Evolutionary conservation across 2,797 vertebrate genomes (phyloP), one percentile per base, ranked within the genome.

Genomic region (Amniataba percoides): DNA sequence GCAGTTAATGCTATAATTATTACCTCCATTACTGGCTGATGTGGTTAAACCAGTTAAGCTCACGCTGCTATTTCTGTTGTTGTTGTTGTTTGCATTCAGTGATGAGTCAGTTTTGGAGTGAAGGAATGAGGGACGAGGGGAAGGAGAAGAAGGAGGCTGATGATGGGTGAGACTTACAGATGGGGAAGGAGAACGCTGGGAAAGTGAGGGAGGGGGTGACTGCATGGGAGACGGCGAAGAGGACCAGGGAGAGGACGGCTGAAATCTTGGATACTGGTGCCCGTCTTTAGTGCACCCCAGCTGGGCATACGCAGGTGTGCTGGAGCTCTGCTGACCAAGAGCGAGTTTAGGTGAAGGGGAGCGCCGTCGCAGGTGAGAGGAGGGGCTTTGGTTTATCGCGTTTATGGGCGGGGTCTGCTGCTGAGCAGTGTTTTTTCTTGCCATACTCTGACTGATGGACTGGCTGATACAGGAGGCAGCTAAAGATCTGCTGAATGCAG

Each of bases 401-500:
- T 23, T 57, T 25, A 48, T 34, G 34, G 90, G 63, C 2, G 77
- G 31, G 15, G 67, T 46, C 77, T 89, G 94, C 52, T 87, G 80
- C 18, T 48, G 71, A 13, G 48, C 40, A 0, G 55, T 51, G 45
- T 60, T 90, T 71, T 86, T 91, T 31, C 94, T 95, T 1, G 96
- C 94, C 76, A 96, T 91, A 63, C 93, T 96, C 85, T 97, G 96
- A 77, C 94, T 96, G 81, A 96, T 96, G 45, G 95, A 96, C 90
- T 97, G 96, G 69, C 96, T 96, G 75, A 97, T 96, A 58, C 95
- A 96, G 15, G 96, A 96, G 5, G 96, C 96, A 0, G 96, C 96
- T 34, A 96, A 87, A 48, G 96, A 96, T 76, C 94, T 94, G 4
- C 94, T 95, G 21, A 97, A 94, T 2, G 92, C 83, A 0, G 95